Evolutionary conservation across 2,113 vertebrate species (phyloP), one percentile per base, ranked within the genome.

Genomic region (Catharus fuscescens): DNA sequence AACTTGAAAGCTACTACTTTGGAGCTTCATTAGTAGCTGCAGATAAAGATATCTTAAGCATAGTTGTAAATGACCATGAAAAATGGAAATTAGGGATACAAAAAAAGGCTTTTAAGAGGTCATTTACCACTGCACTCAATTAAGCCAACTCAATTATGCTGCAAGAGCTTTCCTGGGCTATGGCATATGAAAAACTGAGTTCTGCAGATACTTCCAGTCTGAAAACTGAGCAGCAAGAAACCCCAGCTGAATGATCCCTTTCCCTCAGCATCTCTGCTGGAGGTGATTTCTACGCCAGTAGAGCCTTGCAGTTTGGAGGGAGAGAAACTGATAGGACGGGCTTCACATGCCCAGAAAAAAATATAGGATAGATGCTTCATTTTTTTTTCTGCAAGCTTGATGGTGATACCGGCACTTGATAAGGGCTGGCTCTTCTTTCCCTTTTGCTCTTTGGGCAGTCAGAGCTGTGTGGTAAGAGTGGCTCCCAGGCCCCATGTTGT

Each of bases 71-170:
- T 74, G 74, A 83, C 71, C 60, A 71, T 90, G 83, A 90, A 88
- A 92, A 91, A 93, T 88, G 81, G 81, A 92, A 95, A 95, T 90
- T 80, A 97, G 45, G 29, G 10, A 32, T 17, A 91, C 52, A 88
- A 91, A 91, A 90, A 90, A 93, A 91, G 69, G 38, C 80, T 59
- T 81, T 92, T 92, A 93, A 85, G 86, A 94, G 90, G 85, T 86
- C 87, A 83, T 85, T 95, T 91, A 90, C 66, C 70, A 53, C 66
- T 71, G 72, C 54, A 44, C 2, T 36, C 40, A 77, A 85, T 93
- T 93, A 95, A 56, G 47, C 17, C 19, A 66, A 67, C 72, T 92
- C 56, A 86, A 26, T 90, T 88, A 86, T 25, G 29, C 47, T 53
- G 67, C 1, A 10, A 80, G 44, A 91, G 56, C 48, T 88, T 91